phyloP scores from a whole-genome alignment of 2,113 vertebrate genomes.

The Eretmochelys imbricata region DNA sequence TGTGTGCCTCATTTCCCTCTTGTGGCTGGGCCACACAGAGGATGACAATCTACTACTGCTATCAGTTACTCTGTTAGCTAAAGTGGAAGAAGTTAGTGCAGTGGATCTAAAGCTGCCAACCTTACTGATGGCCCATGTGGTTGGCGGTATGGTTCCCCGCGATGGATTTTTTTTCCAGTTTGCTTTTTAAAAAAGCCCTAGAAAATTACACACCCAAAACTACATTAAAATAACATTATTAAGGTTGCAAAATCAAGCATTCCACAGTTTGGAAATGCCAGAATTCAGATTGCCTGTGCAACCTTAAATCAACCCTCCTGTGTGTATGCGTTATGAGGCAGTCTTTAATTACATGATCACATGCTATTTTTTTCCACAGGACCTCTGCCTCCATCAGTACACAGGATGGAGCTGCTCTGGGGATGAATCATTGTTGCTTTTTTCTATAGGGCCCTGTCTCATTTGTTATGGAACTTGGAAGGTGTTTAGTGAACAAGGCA shows the following conservation, averaged over 20 bases:
- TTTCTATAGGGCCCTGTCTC: not conserved
- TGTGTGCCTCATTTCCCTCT: not conserved
- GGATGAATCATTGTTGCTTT: not conserved
- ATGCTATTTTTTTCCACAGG: not conserved
- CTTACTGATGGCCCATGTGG: not conserved
- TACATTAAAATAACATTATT: not conserved
- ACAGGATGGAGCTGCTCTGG: not conserved
- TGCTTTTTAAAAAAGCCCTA: not conserved
- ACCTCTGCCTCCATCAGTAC: not conserved
- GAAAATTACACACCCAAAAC: not conserved
- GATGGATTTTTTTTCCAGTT: not conserved
- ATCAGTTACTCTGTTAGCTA: rapidly evolving
- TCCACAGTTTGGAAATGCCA: not conserved
- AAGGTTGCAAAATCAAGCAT: not conserved
- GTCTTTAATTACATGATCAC: not conserved
- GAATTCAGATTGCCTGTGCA: not conserved
- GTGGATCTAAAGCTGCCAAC: not conserved
- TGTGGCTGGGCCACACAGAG: not conserved
- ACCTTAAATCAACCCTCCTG: not conserved
- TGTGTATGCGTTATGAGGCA: not conserved
- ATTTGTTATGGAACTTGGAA: not conserved
- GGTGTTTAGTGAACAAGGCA: not conserved
- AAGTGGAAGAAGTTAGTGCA: not conserved
- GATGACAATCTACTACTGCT: not conserved
- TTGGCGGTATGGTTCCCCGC: not conserved